Evolutionary conservation across 2,888 invertebrate genomes (phyloP), one percentile per base, ranked within the genome.

Genomic region (Nowickia ferox): DNA sequence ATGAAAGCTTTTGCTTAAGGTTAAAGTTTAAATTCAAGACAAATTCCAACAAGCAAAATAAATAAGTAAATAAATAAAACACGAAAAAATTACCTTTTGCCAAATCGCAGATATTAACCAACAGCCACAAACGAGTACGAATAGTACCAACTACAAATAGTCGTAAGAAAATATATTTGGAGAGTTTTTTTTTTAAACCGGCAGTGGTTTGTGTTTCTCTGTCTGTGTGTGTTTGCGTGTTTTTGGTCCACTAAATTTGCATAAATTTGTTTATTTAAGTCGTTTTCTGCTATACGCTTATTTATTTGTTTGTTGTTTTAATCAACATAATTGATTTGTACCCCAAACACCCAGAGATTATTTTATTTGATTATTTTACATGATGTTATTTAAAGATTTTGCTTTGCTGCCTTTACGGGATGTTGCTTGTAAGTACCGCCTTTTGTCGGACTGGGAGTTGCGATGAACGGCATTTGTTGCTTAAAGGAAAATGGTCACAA

Each of bases 251-350:
- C 46, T 44, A 51, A 83, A 86, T 86, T 86, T 79, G 79, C 82
- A 86, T 79, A 86, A 86, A 82, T 86, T 82, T 76, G 77, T 72
- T 76, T 85, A 75, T 78, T 82, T 69, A 59, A 66, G 57, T 55
- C 51, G 61, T 71, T 53, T 61, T 61, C 5, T 53, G n/a, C 22
- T 55, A 59, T 68, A 66, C 48, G 10, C 46, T 63, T 63, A 48
- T 78, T 68, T 66, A 63, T 81, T 79, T 61, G 74, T 77, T 75
- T 63, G 72, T 61, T 51, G 55, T 76, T 79, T 78, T 57, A 85
- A 63, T 72, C 46, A 80, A 76, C 83, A 76, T 86, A 86, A 86
- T 86, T 86, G 86, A 86, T 86, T 83, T 86, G 86, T 86, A 83
- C 79, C 71, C 83, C 46, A 68, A 83, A 86, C 86, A 83, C 79